Evolutionary conservation across 2,797 vertebrate genomes (phyloP), one percentile per base, ranked within the genome.

Genomic region (Sebastes iracundus): DNA sequence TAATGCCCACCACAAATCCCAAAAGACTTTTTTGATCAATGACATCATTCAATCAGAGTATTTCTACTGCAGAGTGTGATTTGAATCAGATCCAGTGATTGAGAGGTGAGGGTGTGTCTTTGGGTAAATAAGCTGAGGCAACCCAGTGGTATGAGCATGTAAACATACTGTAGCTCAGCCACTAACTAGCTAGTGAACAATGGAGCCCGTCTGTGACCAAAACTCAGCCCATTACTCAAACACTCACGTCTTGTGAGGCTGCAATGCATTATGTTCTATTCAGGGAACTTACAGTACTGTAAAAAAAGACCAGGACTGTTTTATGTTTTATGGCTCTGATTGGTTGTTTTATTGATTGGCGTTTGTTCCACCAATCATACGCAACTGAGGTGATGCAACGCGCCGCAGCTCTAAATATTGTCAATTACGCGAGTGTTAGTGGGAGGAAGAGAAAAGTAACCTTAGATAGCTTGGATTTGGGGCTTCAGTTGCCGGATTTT

Each of bases 1-100:
- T 4, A 63, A 70, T 28, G 4, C 52, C 52, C n/a, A 78, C 25
- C 23, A 85, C 33, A 46, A 79, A 79, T 49, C 25, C 49, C 49
- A 75, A 10, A 75, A 63, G 4, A 86, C 53, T 76, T 79, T 85
- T 87, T 87, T 85, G 79, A 91, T 92, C 93, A 88, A 32, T 83
- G 83, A 84, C 84, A 66, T 83, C 11, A n/a, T 64, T 9, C 22
- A 75, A 11, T 75, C 63, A 3, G 38, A 77, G 33, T 13, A 12
- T 77, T 82, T 71, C 62, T 35, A 20, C 35, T 20, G 27, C 55
- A 28, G 62, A 25, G 12, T 9, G 5, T 23, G 30, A 72, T 75
- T 59, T 32, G 23, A 81, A 32, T 78, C 58, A n/a, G n/a, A 52
- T 20, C 11, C 49, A 18, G 18, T 38, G 49, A 56, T 4, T 70